These are phyloP conservation scores for Pterophyllum scalare DNA, from an alignment of 2,113 vertebrate species.

Conservation along the genomic window DNA sequence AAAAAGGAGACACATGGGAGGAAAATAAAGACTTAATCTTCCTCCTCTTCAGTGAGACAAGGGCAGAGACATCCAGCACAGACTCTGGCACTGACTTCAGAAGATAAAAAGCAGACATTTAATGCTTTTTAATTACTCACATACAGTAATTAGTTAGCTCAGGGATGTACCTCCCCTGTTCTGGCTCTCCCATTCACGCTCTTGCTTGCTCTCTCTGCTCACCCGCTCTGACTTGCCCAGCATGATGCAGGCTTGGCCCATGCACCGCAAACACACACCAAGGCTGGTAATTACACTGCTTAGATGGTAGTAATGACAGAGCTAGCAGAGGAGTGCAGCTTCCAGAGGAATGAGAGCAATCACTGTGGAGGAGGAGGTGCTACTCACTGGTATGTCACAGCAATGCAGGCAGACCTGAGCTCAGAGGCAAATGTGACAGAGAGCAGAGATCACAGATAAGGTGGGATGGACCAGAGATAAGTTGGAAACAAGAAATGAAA, in stretches of 20 bases:
- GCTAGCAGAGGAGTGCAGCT: constrained; percentile 56
- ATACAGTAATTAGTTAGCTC: constrained; percentile 65
- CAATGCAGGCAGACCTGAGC: constrained; percentile 39
- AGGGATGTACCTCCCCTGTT: constrained; percentile 36
- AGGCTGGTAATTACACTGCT: constrained; percentile 68
- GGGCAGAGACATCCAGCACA: constrained; percentile 7
- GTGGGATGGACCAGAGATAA: not conserved
- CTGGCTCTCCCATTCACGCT: constrained; percentile 40
- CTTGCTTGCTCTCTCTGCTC: constrained; percentile 9
- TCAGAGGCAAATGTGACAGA: constrained; percentile 8
- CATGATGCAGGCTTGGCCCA: constrained; percentile 52
- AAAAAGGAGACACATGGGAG: not conserved
- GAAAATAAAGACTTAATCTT: not conserved
- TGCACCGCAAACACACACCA: constrained; percentile 64
- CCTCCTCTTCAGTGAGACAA: not conserved
- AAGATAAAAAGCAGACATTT: constrained; percentile 44
- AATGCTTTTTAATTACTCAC: constrained; percentile 68
- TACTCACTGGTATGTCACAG: constrained; percentile 22
- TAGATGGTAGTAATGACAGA: constrained; percentile 74
- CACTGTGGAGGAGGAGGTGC: constrained; percentile 49
- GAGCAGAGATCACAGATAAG: not conserved
- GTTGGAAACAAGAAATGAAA: not conserved
- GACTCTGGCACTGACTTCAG: constrained; percentile 35
- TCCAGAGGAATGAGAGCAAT: constrained; percentile 60
- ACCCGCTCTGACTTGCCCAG: constrained; percentile 38